Evolutionary conservation across 2,888 invertebrate species (phyloP).

Genomic region (Epistrophella euchroma): DNA sequence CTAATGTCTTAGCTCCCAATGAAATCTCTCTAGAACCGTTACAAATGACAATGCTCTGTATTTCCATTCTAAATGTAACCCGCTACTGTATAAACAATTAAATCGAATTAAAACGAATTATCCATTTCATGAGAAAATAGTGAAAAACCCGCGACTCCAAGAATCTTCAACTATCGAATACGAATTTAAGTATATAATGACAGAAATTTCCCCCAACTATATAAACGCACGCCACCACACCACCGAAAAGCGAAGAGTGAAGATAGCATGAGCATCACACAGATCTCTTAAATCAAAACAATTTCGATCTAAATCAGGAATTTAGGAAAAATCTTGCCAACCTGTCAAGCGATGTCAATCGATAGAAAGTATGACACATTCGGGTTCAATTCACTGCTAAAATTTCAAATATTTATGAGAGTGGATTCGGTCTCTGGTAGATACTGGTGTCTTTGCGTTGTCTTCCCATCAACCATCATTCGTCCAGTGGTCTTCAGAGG

Average conservation of each 20-base stretch:
- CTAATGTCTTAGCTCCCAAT: neutral
- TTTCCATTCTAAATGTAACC: constrained; percentile 62
- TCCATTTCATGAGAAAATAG: constrained; percentile 33
- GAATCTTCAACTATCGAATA: constrained; percentile 6
- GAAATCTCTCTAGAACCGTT: constrained; percentile 32
- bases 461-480: constrained; percentile 12
- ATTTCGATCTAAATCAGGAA: constrained; percentile 68
- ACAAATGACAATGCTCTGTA: constrained; percentile 47
- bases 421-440: constrained; percentile 21
- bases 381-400: constrained; percentile 67
- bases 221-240: constrained; percentile 12
- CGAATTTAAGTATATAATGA: constrained; percentile 40
- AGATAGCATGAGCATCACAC: neutral
- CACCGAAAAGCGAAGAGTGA: neutral
- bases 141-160: constrained; percentile 11
- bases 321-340: constrained; percentile 73
- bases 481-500: neutral
- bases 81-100: constrained; percentile 57
- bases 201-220: constrained; percentile 42
- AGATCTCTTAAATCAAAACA: neutral
- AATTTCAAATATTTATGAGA: constrained; percentile 76
- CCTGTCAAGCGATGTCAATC: constrained; percentile 71
- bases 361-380: constrained; percentile 74
- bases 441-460: neutral
- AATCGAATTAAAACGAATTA: constrained; percentile 69